A percentile compares a stretch with the other conserved stretches of the same genome.
These are phyloP conservation scores for Leucoma salicis DNA, from an alignment of 2,888 invertebrate species.

Conservation along the genomic window DNA sequence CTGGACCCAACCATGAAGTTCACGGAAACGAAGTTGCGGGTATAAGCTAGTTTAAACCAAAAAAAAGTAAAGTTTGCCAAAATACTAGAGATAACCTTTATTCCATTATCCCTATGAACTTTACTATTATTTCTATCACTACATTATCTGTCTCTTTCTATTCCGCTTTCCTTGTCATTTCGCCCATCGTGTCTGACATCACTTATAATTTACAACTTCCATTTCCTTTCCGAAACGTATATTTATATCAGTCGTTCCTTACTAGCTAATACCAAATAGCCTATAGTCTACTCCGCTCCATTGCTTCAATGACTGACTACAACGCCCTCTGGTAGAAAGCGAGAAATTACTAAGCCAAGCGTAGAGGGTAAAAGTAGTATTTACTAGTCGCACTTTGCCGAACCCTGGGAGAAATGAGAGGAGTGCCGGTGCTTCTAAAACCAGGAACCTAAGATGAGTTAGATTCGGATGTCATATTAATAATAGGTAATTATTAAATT, in stretches of 20 bases:
- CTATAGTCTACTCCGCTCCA: constrained; percentile 7
- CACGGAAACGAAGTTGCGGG: no score
- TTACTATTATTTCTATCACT: no score
- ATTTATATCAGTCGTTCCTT: background rate
- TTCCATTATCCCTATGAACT: no score
- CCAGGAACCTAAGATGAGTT: background rate
- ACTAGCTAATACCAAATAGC: background rate
- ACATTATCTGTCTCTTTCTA: background rate
- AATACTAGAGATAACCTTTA: no score
- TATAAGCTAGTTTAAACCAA: no score
- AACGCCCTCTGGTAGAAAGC: constrained; percentile 23
- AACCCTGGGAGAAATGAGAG: constrained; percentile 17
- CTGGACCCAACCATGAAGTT: no score
- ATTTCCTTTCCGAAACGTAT: background rate
- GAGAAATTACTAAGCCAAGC: constrained; percentile 33
- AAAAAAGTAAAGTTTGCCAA: no score
- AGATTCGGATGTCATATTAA: constrained; percentile 1
- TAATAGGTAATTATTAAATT: no score
- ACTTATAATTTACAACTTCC: background rate
- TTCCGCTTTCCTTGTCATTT: background rate
- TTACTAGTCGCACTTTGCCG: constrained; percentile 16
- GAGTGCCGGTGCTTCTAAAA: constrained; percentile 12
- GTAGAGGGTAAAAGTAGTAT: constrained; percentile 16
- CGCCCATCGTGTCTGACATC: background rate
- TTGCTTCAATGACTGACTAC: constrained; percentile 3